These are phyloP conservation scores for Mixornis gularis DNA, from an alignment of 2,113 vertebrate genomes.

Conservation along the genomic window DNA sequence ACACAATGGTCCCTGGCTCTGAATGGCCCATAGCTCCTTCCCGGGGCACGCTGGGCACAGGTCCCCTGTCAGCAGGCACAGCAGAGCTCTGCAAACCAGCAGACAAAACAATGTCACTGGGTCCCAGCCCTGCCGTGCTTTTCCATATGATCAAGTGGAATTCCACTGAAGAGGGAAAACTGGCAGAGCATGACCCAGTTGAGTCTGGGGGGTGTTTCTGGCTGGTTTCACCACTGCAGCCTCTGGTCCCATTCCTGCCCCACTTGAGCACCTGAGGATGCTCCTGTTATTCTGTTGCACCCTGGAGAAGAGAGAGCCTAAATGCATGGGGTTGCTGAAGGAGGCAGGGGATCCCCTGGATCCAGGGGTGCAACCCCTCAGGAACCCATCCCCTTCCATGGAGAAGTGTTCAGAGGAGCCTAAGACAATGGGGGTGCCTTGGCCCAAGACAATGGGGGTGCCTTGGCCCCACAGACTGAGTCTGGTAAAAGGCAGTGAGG, in stretches of 20 bases:
- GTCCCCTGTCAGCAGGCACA: fast-evolving
- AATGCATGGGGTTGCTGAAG: not conserved
- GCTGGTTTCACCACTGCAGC: fast-evolving
- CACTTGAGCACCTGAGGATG: fast-evolving
- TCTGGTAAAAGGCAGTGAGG: not conserved
- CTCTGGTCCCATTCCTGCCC: fast-evolving
- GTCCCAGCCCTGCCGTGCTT: not conserved
- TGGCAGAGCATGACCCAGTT: not conserved
- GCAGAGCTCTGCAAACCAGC: not conserved
- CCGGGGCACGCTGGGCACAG: fast-evolving
- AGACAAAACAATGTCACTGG: fast-evolving
- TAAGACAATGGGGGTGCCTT: no score
- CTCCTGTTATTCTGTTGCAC: fast-evolving
- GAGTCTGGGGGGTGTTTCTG: not conserved
- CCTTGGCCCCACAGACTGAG: fast-evolving
- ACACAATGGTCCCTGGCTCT: not conserved
- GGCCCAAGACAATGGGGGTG: not conserved
- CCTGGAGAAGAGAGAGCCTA: not conserved
- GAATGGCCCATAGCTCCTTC: not conserved
- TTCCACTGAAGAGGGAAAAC: not conserved
- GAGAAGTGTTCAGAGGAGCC: not conserved
- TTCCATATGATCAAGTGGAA: not conserved
- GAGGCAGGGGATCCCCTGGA: not conserved
- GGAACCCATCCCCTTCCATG: not conserved
- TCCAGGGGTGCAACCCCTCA: not conserved